A percentile compares a stretch with the other conserved stretches of the same genome.
These are phyloP conservation scores for Hypocryptadius cinnamomeus DNA, from an alignment of 2,113 vertebrate genomes.

Conservation along the genomic window DNA sequence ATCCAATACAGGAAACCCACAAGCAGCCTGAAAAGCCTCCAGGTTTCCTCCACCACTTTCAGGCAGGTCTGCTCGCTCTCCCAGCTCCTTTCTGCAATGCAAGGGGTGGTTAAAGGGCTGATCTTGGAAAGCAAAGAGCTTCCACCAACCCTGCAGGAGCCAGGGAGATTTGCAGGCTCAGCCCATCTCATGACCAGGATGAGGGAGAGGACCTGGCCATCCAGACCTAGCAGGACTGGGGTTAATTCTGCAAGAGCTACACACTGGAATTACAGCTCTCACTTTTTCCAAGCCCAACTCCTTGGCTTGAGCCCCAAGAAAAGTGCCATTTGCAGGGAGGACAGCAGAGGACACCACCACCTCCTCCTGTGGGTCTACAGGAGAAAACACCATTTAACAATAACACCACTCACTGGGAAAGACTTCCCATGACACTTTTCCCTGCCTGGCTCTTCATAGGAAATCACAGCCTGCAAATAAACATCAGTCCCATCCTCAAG, in stretches of 20 bases:
- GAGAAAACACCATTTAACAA: neutral
- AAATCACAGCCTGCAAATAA: neutral
- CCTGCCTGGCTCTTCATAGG: neutral
- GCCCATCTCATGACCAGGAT: accelerated
- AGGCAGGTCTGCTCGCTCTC: accelerated
- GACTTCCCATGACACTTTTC: neutral
- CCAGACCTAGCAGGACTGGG: neutral
- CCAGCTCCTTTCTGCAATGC: neutral
- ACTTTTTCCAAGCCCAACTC: neutral
- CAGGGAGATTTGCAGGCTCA: neutral
- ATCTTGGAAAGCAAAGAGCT: neutral
- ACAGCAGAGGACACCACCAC: neutral
- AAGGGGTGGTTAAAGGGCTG: neutral
- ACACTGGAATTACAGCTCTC: neutral
- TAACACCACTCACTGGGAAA: neutral
- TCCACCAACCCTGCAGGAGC: neutral
- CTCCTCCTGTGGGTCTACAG: neutral
- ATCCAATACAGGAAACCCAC: conserved; percentile 30
- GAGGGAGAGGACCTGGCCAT: neutral
- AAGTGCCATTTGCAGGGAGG: neutral
- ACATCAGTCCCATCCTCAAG: neutral
- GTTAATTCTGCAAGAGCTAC: neutral
- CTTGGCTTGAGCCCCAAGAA: neutral
- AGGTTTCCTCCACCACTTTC: neutral
- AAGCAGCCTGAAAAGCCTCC: neutral